These are phyloP conservation scores for Zeugodacus cucurbitae DNA, from an alignment of 1,140 invertebrate species.

Conservation along the genomic window DNA sequence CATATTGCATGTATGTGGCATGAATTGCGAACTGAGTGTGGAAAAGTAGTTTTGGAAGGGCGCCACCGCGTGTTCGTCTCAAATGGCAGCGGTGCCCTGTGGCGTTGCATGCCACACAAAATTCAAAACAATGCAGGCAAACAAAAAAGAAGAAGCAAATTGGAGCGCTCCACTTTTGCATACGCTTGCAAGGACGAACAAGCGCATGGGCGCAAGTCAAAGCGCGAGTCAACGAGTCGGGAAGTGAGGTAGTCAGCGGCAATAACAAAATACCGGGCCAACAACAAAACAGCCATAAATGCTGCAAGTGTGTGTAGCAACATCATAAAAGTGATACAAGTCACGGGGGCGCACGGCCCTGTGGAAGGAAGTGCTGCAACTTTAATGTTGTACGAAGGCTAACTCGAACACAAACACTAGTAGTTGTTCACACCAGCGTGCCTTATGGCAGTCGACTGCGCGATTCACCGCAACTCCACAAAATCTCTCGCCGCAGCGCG, in stretches of 20 bases:
- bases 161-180: neutral
- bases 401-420: neutral
- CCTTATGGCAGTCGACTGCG: neutral
- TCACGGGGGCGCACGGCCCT: neutral
- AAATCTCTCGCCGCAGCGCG: neutral
- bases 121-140: neutral
- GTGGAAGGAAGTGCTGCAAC: constrained; percentile 7
- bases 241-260: neutral
- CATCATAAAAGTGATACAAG: neutral
- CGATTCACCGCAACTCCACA: neutral
- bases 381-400: neutral
- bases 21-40: neutral
- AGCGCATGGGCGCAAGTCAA: neutral
- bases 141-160: neutral
- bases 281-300: neutral
- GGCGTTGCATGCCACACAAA: neutral
- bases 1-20: neutral
- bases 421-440: neutral
- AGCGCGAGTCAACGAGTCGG: neutral
- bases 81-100: neutral
- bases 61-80: neutral
- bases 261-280: neutral
- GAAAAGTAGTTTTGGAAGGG: neutral
- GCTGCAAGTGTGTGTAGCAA: neutral
- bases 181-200: too few relatives aligned